A percentile compares a stretch with the other conserved stretches of the same genome.
Evolutionary conservation across 2,888 invertebrate species (phyloP).

Genomic region (Diadegma fenestrale): DNA sequence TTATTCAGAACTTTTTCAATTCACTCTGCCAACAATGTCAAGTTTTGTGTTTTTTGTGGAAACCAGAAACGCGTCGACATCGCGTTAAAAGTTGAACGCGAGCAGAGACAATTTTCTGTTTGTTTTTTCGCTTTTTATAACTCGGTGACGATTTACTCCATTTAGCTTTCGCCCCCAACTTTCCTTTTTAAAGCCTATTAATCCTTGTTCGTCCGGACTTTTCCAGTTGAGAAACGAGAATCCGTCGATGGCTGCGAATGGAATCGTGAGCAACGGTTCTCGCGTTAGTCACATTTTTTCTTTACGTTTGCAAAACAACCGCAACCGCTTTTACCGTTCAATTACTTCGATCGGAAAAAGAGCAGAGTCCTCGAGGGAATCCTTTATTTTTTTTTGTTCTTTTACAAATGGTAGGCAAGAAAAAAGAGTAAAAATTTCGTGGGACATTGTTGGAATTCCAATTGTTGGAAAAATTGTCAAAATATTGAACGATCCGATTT

Average conservation of each 20-base stretch:
- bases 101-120: not conserved
- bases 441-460: slow-evolving; percentile 12
- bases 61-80: not conserved
- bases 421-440: slow-evolving; percentile 23
- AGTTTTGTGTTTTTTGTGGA: not conserved
- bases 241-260: slow-evolving; percentile 25
- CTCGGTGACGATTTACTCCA: not conserved
- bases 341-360: slow-evolving; percentile 46
- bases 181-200: slow-evolving; percentile 20
- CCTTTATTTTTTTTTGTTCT: not conserved
- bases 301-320: slow-evolving; percentile 31
- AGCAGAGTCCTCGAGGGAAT: not conserved
- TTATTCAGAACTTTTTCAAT: no score
- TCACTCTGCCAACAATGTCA: no score
- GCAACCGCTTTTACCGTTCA: slow-evolving; percentile 61
- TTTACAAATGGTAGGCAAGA: not conserved
- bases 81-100: not conserved
- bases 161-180: slow-evolving; percentile 23
- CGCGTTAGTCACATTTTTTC: slow-evolving; percentile 11
- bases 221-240: slow-evolving; percentile 25
- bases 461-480: not conserved
- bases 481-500: not conserved
- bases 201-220: not conserved
- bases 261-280: slow-evolving; percentile 53
- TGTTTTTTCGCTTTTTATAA: not conserved